A percentile compares a stretch with the other conserved stretches of the same genome.
These are phyloP conservation scores for Drosophila tripunctata DNA, from an alignment of 2,888 invertebrate genomes.

Conservation along the genomic window DNA sequence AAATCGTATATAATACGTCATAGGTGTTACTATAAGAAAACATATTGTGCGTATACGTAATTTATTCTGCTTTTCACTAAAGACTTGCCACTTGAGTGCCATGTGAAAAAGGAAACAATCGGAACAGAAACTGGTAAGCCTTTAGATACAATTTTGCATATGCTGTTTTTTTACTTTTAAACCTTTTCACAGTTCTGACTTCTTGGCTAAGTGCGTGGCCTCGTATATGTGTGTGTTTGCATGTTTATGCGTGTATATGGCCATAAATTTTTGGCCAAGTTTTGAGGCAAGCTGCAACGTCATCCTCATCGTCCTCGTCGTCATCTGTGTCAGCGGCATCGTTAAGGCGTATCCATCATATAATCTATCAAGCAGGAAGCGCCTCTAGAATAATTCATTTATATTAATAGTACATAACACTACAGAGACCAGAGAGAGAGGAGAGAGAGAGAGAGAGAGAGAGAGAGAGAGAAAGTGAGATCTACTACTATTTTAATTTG, in stretches of 20 bases:
- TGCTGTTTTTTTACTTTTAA: neutral
- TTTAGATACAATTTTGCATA: conserved; percentile 5
- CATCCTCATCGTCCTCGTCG: conserved; percentile 29
- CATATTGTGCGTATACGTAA: too few species aligned
- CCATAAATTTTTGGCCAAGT: conserved; percentile 41
- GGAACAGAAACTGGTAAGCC: neutral
- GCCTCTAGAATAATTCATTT: conserved; percentile 72
- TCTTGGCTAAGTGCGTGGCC: conserved; percentile 1
- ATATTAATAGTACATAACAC: conserved; percentile 71
- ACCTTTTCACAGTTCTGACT: neutral
- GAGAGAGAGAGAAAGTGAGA: neutral
- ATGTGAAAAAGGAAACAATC: neutral
- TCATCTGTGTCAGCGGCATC: conserved; percentile 56
- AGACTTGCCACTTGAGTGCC: too few species aligned
- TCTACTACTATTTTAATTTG: conserved; percentile 40
- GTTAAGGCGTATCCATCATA: conserved; percentile 74
- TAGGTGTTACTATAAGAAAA: too few species aligned
- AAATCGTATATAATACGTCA: too few species aligned
- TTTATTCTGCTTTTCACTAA: too few species aligned
- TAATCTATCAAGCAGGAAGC: conserved; percentile 62
- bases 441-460: neutral
- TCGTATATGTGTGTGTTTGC: neutral
- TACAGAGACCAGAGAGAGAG: neutral
- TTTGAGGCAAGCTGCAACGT: conserved; percentile 48
- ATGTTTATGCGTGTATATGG: conserved; percentile 6